phyloP scores from a whole-genome alignment of 2,113 vertebrate species.

The Oryzias javanicus region DNA sequence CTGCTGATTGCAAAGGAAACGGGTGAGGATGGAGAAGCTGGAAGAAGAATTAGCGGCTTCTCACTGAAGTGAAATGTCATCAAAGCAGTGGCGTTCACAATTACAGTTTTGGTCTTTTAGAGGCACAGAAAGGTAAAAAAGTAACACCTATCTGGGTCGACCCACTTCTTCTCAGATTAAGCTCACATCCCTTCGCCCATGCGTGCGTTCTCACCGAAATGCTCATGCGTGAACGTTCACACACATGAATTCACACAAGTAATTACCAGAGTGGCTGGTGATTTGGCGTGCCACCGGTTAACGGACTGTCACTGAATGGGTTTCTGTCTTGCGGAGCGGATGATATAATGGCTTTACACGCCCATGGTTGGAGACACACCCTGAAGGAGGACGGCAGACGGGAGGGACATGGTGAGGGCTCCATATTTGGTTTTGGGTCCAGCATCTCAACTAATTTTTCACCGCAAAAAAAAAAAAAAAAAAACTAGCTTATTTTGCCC shows the following conservation, averaged over 20 bases:
- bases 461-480: neutral
- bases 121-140: constrained; percentile 10
- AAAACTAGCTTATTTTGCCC: neutral
- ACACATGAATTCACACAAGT: constrained; percentile 36
- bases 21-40: constrained; percentile 21
- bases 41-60: constrained; percentile 1
- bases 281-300: constrained; percentile 47
- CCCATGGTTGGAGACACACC: constrained; percentile 70
- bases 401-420: constrained; percentile 60
- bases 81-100: constrained; percentile 8
- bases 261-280: constrained; percentile 29
- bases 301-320: constrained; percentile 52
- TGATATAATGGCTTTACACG: constrained; percentile 66
- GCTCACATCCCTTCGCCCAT: constrained; percentile 7
- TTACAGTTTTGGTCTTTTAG: constrained; percentile 16
- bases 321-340: constrained; percentile 56
- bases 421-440: constrained; percentile 70
- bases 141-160: constrained; percentile 32
- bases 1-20: constrained; percentile 51
- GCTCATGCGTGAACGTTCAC: constrained; percentile 1
- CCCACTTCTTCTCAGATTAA: neutral
- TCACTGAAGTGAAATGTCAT: neutral
- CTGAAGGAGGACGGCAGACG: constrained; percentile 34
- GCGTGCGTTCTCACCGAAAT: constrained; percentile 8
- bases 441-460: constrained; percentile 2